Evolutionary conservation across 2,888 invertebrate genomes (phyloP), one percentile per base, ranked within the genome.

Genomic region (Blera fallax): DNA sequence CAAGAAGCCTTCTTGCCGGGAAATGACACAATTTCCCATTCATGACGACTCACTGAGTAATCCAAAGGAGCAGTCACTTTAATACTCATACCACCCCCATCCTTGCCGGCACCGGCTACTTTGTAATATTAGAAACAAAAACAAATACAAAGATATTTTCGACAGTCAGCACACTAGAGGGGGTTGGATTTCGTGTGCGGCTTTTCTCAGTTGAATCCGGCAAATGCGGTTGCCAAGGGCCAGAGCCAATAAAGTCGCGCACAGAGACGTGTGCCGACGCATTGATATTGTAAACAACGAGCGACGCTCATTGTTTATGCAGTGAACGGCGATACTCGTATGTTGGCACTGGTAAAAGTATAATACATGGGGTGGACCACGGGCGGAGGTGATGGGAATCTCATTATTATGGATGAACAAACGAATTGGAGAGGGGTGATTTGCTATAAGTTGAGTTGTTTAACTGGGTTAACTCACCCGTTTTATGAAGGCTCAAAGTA

Each of bases 391-490:
- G 85, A 80, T 81, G 81, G 70, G 76, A 81, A 80, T 76, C 80
- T 72, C 40, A 52, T 80, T 76, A 76, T 60, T 65, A 65, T 60
- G 70, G 65, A 54, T 81, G 56, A 80, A 32, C 56, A 60, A 67
- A 72, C 65, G 76, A 43, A 60, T 72, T 77, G 64, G 45, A 62
- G 58, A 72, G 67, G 85, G 85, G 70, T 81, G 85, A 65, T 81
- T 62, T 76, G 54, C 52, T 60, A 37, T 72, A 77, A 81, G 85
- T 76, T 85, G 81, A 81, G 70, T 85, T 85, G 85, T 85, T 85
- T 81, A 85, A 85, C 81, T 81, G 81, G 81, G 76, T 85, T 85
- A 81, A 81, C 72, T 85, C 85, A 85, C 81, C 85, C 85, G 81
- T 85, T 85, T 85, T 85, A 85, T 85, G 81, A 81, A 54, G 65